These are phyloP conservation scores for Gobiocypris rarus DNA, from an alignment of 2,113 vertebrate species.

Conservation along the genomic window DNA sequence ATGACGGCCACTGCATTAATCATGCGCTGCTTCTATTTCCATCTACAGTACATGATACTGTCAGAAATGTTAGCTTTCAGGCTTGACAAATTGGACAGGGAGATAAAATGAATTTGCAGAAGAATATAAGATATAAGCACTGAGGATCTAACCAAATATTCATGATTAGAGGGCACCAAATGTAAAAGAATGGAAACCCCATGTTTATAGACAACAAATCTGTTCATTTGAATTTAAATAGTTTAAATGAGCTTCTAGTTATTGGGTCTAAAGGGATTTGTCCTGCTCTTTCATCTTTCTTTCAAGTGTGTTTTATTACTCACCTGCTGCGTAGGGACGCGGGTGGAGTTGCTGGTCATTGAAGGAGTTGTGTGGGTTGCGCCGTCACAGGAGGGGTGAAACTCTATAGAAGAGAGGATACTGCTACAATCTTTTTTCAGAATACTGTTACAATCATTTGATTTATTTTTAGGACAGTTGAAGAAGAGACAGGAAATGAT, in stretches of 20 bases:
- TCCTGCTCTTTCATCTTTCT: not conserved
- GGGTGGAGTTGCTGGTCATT: constrained; percentile 8
- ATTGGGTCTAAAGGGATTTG: too few relatives aligned
- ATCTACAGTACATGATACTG: constrained; percentile 20
- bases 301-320: constrained; percentile 3
- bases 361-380: constrained; percentile 45
- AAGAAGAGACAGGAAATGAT: constrained; percentile 3
- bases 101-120: constrained; percentile 18
- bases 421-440: not conserved
- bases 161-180: not conserved
- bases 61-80: constrained; percentile 28
- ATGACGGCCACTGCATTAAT: constrained; percentile 51
- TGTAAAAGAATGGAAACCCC: not conserved
- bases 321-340: constrained; percentile 62
- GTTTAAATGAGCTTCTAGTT: not conserved
- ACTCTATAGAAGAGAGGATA: constrained; percentile 7
- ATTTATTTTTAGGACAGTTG: constrained; percentile 1
- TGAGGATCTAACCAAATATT: not conserved
- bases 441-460: not conserved
- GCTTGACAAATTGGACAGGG: constrained; percentile 12
- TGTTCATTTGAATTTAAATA: not conserved
- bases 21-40: constrained; percentile 41
- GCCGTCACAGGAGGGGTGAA: constrained; percentile 56
- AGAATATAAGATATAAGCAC: not conserved
- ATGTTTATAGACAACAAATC: not conserved